Percentiles rank a stretch among this genome's conserved stretches.
phyloP scores from a whole-genome alignment of 2,113 vertebrate species.

The Bufo gargarizans region DNA sequence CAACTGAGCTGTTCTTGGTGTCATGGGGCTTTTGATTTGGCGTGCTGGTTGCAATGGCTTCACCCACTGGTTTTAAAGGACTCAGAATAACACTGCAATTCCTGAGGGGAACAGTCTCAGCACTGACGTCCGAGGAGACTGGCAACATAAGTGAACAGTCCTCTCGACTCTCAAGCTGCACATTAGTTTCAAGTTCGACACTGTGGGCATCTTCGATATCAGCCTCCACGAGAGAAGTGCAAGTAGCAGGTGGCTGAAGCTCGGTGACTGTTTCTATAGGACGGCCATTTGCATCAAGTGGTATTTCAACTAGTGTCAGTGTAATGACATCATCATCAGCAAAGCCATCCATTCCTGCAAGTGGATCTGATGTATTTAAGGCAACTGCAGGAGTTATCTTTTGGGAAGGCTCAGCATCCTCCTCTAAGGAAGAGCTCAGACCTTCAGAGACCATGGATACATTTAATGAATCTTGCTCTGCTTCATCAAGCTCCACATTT shows the following conservation, averaged over 20 bases:
- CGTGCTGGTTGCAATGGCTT: constrained; percentile 47
- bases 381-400: neutral
- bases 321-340: constrained; percentile 71
- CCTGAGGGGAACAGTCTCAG: neutral
- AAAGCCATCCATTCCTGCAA: constrained; percentile 71
- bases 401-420: neutral
- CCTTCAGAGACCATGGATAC: neutral
- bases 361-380: constrained; percentile 53
- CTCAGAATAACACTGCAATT: constrained; percentile 15
- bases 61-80: neutral
- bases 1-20: constrained; percentile 68
- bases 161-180: too few relatives aligned
- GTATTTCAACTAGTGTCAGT: constrained; percentile 75
- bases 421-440: neutral
- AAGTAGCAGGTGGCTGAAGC: neutral
- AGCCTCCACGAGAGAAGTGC: neutral
- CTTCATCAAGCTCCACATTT: neutral
- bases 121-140: neutral
- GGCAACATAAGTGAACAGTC: neutral
- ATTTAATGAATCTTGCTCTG: neutral
- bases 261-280: neutral
- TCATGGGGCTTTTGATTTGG: constrained; percentile 60
- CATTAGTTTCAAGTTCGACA: neutral
- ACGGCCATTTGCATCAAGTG: constrained; percentile 60
- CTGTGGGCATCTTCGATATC: neutral